Evolutionary conservation across 2,797 vertebrate genomes (phyloP).

Genomic region (Channa striata): DNA sequence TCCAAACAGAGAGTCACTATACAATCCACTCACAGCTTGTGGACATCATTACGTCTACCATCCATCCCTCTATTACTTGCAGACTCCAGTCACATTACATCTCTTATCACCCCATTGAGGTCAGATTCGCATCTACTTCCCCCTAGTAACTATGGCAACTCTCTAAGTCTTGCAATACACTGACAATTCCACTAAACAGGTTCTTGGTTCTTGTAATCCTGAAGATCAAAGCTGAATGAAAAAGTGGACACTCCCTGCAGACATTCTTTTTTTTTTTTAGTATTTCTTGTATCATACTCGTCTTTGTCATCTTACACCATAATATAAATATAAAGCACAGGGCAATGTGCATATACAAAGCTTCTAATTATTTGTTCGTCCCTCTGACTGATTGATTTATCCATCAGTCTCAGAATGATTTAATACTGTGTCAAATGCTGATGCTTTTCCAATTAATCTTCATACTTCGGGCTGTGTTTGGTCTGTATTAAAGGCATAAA

Average conservation of each 20-base stretch:
- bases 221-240: conserved; percentile 39
- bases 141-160: conserved; percentile 35
- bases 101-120: conserved; percentile 62
- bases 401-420: background rate
- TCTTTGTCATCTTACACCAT: background rate
- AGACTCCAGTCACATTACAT: conserved; percentile 55
- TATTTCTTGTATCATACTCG: background rate
- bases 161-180: conserved; percentile 33
- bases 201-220: conserved; percentile 2
- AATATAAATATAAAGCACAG: conserved; percentile 3
- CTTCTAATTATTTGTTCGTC: background rate
- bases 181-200: conserved; percentile 32
- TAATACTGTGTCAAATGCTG: conserved; percentile 27
- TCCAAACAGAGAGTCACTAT: conserved; percentile 57
- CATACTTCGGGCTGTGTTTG: background rate
- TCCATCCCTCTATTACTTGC: conserved; percentile 40
- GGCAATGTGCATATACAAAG: background rate
- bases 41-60: conserved; percentile 43
- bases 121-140: conserved; percentile 48
- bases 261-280: conserved; percentile 1
- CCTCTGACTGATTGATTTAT: conserved; percentile 32
- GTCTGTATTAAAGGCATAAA: conserved; percentile 22
- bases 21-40: conserved; percentile 30
- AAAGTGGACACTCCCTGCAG: conserved; percentile 5
- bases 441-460: conserved; percentile 23